Evolutionary conservation across 2,113 vertebrate genomes (phyloP).

Genomic region (Grammomys dolichurus): DNA sequence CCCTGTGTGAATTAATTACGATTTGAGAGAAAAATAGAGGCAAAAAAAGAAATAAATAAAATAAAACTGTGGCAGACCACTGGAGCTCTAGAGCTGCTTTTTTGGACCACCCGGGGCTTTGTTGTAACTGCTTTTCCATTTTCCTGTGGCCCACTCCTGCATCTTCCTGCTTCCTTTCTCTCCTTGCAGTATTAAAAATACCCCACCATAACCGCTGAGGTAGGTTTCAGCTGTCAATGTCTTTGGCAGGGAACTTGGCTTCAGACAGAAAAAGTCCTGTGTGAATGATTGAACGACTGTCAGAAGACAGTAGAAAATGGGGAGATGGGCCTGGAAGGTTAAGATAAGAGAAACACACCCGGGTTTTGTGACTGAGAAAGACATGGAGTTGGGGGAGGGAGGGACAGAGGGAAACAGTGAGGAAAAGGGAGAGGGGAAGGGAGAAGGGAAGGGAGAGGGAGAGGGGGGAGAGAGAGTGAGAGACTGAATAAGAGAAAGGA

Average conservation of each 20-base stretch:
- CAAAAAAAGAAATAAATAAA: too few species aligned
- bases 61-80: not conserved
- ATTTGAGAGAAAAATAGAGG: too few species aligned
- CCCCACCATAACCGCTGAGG: not conserved
- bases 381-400: too few species aligned
- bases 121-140: not conserved
- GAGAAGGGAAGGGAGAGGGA: too few species aligned
- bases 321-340: not conserved
- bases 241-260: not conserved
- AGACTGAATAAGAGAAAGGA: not conserved
- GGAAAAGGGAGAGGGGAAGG: not conserved
- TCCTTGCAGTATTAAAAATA: not conserved
- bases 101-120: not conserved
- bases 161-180: constrained; percentile 1
- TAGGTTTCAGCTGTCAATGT: not conserved
- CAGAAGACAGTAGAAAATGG: not conserved
- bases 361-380: too few species aligned
- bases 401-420: too few species aligned
- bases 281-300: not conserved
- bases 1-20: too few species aligned
- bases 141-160: not conserved
- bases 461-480: not conserved
- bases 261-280: not conserved
- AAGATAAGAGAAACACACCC: not conserved
- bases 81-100: not conserved